These are phyloP conservation scores for Cephus sareptanus DNA, from an alignment of 2,888 invertebrate genomes.

Conservation along the genomic window DNA sequence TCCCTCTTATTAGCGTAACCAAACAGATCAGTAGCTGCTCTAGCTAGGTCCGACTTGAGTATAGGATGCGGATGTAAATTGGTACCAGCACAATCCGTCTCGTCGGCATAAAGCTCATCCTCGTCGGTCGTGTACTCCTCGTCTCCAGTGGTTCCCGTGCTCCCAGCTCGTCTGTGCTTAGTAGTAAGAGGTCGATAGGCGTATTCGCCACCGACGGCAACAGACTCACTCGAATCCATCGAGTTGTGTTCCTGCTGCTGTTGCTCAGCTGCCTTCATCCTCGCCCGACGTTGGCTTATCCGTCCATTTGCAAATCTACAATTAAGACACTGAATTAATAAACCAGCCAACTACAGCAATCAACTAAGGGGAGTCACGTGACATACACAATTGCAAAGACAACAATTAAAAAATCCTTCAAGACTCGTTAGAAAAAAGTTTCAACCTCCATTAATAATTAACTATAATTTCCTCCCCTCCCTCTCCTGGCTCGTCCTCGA, in stretches of 20 bases:
- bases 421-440: neutral
- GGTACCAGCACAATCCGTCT: slow-evolving; percentile 61
- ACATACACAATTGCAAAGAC: too few relatives aligned
- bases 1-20: slow-evolving; percentile 48
- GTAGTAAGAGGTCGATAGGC: slow-evolving; percentile 59
- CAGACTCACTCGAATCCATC: slow-evolving; percentile 42
- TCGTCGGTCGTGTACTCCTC: slow-evolving; percentile 70
- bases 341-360: neutral
- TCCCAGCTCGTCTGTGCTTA: slow-evolving; percentile 60
- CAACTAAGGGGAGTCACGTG: too few relatives aligned
- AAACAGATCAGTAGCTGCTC: slow-evolving; percentile 59
- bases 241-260: slow-evolving; percentile 41
- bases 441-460: neutral
- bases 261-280: slow-evolving; percentile 50
- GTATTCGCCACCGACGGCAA: slow-evolving; percentile 50
- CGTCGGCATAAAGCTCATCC: slow-evolving; percentile 66
- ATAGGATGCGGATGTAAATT: slow-evolving; percentile 51
- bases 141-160: slow-evolving; percentile 70
- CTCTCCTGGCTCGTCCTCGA: too few relatives aligned
- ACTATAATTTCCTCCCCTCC: neutral
- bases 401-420: too few relatives aligned
- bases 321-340: neutral
- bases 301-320: neutral
- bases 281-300: neutral
- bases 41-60: slow-evolving; percentile 56